Base-by-base conservation (phyloP, 2,797 vertebrate genomes). In the Petrocephalus schoutedeni region DNA sequence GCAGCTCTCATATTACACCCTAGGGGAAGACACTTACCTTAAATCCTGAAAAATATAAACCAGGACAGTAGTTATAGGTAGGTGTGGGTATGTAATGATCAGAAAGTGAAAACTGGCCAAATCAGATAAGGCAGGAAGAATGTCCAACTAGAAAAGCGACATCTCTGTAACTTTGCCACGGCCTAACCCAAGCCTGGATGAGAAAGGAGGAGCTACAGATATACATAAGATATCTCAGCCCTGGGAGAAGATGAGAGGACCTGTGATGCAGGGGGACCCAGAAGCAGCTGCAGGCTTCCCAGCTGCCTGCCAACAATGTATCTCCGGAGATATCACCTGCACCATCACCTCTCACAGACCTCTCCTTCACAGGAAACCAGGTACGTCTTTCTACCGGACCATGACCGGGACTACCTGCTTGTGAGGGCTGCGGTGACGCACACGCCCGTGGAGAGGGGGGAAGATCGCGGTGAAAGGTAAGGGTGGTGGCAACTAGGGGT, bases 301-400 rank as follows among this genome's bases (percentile, higher is more conserved):
- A 71, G 64, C 64, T 36, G 28, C 64, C 64, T 16, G 64, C 71
- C 16, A 77, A 77, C 71, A 19, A 77, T 77, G 32, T 51, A 54
- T 83, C 21, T 28, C 51, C 14, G 51, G 23, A 28, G 4, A 83
- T 54, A 21, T 84, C 36, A 49, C 21, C 16, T n/a, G 77, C 32
- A 36, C 28, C 21, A 56, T 53, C 21, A n/a, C 32, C 4, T 58
- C 85, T 86, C 80, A 21, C 45, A 21, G 80, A 41, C 82, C 0
- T 80, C 4, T 58, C 1, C 59, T 90, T 51, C 9, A 21, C 80
- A 97, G 97, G 97, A 97, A 89, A 97, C 96, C 0, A 92, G 93
- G 0, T 97, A 95, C 16, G 8, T 97, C 2, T 96, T 97, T 57
- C 91, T 97, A 84, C 96, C 96, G 0, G 96, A 97, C 87, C 95